These are phyloP conservation scores for Salpingus planirostris DNA, from an alignment of 2,888 invertebrate species.

Conservation along the genomic window DNA sequence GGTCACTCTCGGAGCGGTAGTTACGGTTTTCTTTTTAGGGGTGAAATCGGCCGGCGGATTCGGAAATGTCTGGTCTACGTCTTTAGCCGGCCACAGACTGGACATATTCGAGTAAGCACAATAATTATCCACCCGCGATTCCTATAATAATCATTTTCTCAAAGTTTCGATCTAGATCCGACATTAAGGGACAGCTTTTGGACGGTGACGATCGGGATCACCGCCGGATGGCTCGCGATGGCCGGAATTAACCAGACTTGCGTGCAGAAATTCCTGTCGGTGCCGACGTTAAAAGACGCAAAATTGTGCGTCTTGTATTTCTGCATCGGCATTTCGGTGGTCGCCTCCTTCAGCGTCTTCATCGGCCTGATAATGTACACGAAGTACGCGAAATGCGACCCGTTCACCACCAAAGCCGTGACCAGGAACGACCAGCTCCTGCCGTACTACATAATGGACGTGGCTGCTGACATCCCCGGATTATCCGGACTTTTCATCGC, in stretches of 20 bases:
- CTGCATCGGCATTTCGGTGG: slow-evolving; percentile 30
- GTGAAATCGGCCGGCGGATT: slow-evolving; percentile 33
- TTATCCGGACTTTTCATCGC: slow-evolving; percentile 45
- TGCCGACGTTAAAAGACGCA: slow-evolving; percentile 10
- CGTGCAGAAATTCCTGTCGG: slow-evolving; percentile 6
- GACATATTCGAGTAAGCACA: slow-evolving; percentile 51
- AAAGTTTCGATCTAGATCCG: slow-evolving; percentile 53
- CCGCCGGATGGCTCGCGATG: slow-evolving; percentile 39
- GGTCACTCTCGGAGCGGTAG: slow-evolving; percentile 45
- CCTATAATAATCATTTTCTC: neutral
- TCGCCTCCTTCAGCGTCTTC: slow-evolving; percentile 35
- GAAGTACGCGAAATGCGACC: slow-evolving; percentile 43
- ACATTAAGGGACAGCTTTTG: slow-evolving; percentile 54
- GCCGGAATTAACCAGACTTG: slow-evolving; percentile 33
- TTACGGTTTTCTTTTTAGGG: slow-evolving; percentile 44
- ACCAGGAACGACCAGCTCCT: slow-evolving; percentile 19
- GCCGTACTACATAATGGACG: slow-evolving; percentile 33
- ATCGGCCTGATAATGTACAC: slow-evolving; percentile 43
- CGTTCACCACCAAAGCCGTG: slow-evolving; percentile 32
- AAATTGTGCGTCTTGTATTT: slow-evolving; percentile 21
- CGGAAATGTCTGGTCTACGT: slow-evolving; percentile 48
- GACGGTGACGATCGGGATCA: slow-evolving; percentile 48
- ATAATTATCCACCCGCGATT: neutral
- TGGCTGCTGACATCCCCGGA: slow-evolving; percentile 33
- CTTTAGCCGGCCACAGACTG: slow-evolving; percentile 47